phyloP scores from a whole-genome alignment of 2,113 vertebrate species.

The Chionodraco myersi region DNA sequence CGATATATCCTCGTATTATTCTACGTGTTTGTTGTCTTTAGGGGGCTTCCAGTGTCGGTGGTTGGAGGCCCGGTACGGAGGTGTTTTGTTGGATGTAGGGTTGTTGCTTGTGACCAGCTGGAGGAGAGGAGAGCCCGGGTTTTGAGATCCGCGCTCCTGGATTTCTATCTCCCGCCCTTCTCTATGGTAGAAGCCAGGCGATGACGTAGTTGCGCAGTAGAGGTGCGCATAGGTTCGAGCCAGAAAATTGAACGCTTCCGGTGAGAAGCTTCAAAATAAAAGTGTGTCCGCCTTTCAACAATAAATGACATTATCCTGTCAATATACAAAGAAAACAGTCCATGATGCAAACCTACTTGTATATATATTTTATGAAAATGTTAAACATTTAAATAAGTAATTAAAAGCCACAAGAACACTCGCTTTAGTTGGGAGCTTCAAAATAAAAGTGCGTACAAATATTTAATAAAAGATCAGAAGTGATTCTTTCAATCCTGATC shows the following conservation, averaged over 20 bases:
- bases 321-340: background rate
- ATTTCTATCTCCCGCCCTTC: slow-evolving; percentile 85
- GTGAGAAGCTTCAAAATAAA: slow-evolving; percentile 27
- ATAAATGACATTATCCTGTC: no score
- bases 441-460: slow-evolving; percentile 13
- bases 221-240: slow-evolving; percentile 30
- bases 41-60: rapidly evolving
- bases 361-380: background rate
- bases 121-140: background rate
- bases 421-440: slow-evolving; percentile 6
- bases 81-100: background rate
- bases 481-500: slow-evolving; percentile 29
- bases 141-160: slow-evolving; percentile 72
- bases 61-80: background rate
- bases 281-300: background rate
- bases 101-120: slow-evolving; percentile 35
- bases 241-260: background rate
- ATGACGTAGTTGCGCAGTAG: slow-evolving; percentile 74
- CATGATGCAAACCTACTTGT: no score
- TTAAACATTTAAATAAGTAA: no score
- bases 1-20: background rate
- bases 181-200: background rate
- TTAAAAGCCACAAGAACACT: no score
- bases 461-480: background rate
- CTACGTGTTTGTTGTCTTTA: background rate